A percentile compares a stretch with the other conserved stretches of the same genome.
Evolutionary conservation across 2,113 vertebrate species (phyloP).

Genomic region (Caranx melampygus): DNA sequence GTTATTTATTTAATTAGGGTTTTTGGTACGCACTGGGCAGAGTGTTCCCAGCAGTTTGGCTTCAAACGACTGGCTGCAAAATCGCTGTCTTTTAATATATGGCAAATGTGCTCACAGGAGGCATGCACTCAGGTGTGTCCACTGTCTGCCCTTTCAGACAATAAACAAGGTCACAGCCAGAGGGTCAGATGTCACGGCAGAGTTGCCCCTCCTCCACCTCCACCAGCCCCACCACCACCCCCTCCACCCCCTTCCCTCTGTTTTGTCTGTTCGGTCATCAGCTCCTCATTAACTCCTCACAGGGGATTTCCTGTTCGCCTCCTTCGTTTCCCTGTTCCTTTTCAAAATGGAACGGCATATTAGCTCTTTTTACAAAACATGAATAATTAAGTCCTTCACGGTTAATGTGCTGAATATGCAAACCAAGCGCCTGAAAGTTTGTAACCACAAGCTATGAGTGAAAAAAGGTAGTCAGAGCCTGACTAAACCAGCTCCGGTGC

Average conservation of each 20-base stretch:
- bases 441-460: constrained; percentile 25
- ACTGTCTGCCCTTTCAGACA: constrained; percentile 65
- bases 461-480: constrained; percentile 24
- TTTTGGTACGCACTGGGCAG: constrained; percentile 30
- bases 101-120: not conserved
- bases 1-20: constrained; percentile 62
- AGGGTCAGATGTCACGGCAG: constrained; percentile 78
- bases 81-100: not conserved
- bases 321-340: constrained; percentile 60
- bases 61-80: not conserved
- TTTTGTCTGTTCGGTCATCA: constrained; percentile 79
- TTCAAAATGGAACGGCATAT: constrained; percentile 65
- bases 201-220: constrained; percentile 58
- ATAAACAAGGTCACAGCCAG: constrained; percentile 73
- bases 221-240: constrained; percentile 18
- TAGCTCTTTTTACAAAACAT: constrained; percentile 67
- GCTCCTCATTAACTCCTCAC: constrained; percentile 80
- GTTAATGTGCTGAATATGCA: constrained; percentile 58
- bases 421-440: constrained; percentile 45
- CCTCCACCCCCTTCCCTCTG: constrained; percentile 55
- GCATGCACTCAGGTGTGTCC: constrained; percentile 62
- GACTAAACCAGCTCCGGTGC: constrained; percentile 28
- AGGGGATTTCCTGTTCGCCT: constrained; percentile 77
- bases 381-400: constrained; percentile 62
- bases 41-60: not conserved